phyloP scores from a whole-genome alignment of 2,113 vertebrate species.

The Coregonus clupeaformis region DNA sequence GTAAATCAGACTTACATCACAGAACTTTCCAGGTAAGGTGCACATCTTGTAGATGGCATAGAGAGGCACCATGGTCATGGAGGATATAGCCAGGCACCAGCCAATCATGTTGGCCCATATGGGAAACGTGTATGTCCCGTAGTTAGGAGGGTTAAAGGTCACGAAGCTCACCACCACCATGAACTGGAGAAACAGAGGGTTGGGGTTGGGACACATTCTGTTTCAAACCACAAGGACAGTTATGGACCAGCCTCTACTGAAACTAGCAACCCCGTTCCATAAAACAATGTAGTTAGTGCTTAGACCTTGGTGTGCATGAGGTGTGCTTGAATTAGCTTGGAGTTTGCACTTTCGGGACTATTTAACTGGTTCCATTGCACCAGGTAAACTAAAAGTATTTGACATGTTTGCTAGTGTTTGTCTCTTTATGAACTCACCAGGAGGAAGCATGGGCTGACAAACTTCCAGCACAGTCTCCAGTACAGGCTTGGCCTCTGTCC shows the following conservation, averaged over 20 bases:
- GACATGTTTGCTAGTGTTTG: too few species aligned
- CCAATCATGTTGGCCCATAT: slow-evolving; percentile 85
- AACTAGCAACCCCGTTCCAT: background rate
- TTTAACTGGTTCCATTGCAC: too few species aligned
- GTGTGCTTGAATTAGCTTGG: too few species aligned
- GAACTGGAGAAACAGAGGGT: slow-evolving; percentile 62
- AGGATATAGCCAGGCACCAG: slow-evolving; percentile 85
- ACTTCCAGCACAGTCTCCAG: slow-evolving; percentile 92
- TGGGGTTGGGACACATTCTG: background rate
- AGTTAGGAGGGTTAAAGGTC: slow-evolving; percentile 82
- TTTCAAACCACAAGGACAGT: background rate
- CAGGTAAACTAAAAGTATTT: too few species aligned
- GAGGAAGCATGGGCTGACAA: slow-evolving; percentile 89
- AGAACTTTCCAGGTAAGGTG: slow-evolving; percentile 79
- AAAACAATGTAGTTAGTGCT: too few species aligned
- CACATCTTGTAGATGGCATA: slow-evolving; percentile 88
- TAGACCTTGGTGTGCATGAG: too few species aligned
- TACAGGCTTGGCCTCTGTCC: slow-evolving; percentile 82
- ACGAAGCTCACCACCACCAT: slow-evolving; percentile 87
- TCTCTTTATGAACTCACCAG: slow-evolving; percentile 70
- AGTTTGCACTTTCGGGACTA: too few species aligned
- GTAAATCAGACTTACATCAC: slow-evolving; percentile 76
- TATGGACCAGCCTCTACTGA: background rate
- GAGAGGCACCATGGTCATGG: slow-evolving; percentile 87
- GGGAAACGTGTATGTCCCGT: slow-evolving; percentile 81